phyloP scores from a whole-genome alignment of 2,888 invertebrate species.

The Alitta virens region DNA sequence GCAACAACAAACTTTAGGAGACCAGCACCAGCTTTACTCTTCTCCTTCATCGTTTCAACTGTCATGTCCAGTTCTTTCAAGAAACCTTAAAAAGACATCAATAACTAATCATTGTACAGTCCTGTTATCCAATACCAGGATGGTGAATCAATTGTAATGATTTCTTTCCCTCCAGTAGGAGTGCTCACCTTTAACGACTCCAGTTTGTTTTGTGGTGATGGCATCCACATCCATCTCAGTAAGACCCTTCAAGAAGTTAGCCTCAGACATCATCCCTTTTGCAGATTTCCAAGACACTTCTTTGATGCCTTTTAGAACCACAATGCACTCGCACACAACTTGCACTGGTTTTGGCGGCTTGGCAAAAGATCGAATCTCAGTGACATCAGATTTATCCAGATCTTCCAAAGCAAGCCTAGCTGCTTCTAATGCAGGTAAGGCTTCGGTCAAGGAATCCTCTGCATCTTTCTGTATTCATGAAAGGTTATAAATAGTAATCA shows the following conservation, averaged over 20 bases:
- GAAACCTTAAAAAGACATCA: slow-evolving; percentile 35
- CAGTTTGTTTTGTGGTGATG: slow-evolving; percentile 53
- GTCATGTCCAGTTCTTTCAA: slow-evolving; percentile 57
- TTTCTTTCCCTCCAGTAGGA: no score
- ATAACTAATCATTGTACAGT: no score
- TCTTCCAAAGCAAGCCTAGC: slow-evolving; percentile 78
- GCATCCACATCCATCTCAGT: slow-evolving; percentile 77
- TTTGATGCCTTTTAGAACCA: slow-evolving; percentile 77
- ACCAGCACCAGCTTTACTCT: slow-evolving; percentile 84
- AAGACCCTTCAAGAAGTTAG: slow-evolving; percentile 74
- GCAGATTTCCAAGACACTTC: slow-evolving; percentile 89
- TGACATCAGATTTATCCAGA: slow-evolving; percentile 85
- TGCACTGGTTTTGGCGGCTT: slow-evolving; percentile 89
- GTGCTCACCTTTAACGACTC: slow-evolving; percentile 53
- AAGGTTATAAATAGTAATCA: not conserved
- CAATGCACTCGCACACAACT: slow-evolving; percentile 84
- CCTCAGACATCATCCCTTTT: slow-evolving; percentile 89
- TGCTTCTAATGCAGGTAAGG: slow-evolving; percentile 79
- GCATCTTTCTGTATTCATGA: slow-evolving; percentile 74
- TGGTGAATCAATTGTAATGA: no score
- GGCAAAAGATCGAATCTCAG: slow-evolving; percentile 87
- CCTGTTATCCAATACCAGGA: no score
- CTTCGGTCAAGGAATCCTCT: slow-evolving; percentile 75
- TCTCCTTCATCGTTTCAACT: slow-evolving; percentile 76
- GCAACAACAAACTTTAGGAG: slow-evolving; percentile 82